phyloP scores from a whole-genome alignment of 2,797 vertebrate species.

The Epinephelus awoara region DNA sequence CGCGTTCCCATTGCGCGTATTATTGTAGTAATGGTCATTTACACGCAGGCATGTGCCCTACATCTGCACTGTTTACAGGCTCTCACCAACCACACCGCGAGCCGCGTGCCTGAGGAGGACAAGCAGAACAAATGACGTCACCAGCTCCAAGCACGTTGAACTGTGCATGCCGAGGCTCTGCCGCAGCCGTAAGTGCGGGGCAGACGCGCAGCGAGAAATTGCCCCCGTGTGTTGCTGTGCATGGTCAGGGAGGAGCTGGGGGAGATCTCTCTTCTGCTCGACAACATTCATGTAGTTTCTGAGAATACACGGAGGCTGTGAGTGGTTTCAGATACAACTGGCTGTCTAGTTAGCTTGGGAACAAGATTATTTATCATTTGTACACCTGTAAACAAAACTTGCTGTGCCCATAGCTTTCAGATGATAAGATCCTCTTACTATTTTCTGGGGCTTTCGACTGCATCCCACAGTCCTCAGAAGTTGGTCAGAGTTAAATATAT shows the following conservation, averaged over 20 bases:
- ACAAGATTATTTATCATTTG: background rate
- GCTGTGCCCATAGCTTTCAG: no score
- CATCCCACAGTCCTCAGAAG: no score
- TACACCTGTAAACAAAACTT: background rate
- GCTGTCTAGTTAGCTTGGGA: no score
- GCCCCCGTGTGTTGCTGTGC: background rate
- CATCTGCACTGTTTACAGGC: conserved; percentile 71
- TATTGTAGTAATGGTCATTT: background rate
- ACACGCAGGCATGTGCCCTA: conserved; percentile 52
- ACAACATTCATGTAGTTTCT: background rate
- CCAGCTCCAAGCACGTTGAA: conserved; percentile 68
- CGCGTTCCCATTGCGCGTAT: background rate
- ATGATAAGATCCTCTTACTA: no score
- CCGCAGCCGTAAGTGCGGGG: conserved; percentile 60
- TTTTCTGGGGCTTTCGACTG: no score
- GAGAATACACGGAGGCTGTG: background rate
- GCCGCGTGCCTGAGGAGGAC: conserved; percentile 69
- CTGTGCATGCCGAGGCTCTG: conserved; percentile 60
- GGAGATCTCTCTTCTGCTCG: background rate
- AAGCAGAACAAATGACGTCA: conserved; percentile 65
- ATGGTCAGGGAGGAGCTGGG: background rate
- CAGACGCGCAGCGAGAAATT: conserved; percentile 43
- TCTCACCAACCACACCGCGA: conserved; percentile 57
- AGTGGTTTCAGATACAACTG: background rate
- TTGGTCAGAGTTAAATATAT: no score